Base-by-base conservation (phyloP, 1,140 invertebrate species). In the Portunus trituberculatus region DNA sequence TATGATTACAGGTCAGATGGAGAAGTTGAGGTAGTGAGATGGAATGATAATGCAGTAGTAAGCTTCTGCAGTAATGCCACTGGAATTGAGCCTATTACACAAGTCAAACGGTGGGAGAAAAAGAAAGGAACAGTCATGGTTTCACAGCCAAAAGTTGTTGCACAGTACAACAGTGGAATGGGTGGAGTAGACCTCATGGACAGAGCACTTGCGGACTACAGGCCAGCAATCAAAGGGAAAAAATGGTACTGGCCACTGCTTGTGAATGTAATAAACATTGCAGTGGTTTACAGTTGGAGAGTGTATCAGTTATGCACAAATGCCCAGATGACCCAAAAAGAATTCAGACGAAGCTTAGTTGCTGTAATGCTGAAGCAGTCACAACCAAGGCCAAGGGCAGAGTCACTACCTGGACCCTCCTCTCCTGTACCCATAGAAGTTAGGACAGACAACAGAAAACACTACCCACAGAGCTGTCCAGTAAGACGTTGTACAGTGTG, bases 171-270 rank as follows among this genome's bases (percentile, higher is more conserved):
- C 48, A 87, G 16, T n/a, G 76, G 76, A 0, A 94, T 94, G 93
- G 87, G 87, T 46, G 87, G 86, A 89, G 93, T 90, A 84, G 52
- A 87, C 76, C 4, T 93, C 48, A 82, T 95, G 91, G 94, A 95
- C 84, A 88, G 84, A 86, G 46, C 48, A 87, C 67, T 95, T 10
- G 39, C 91, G 20, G 39, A 88, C 67, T 95, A 93, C 45, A 90
- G 95, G 52, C 83, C 92, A 59, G 10, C 14, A 48, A 93, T 93
- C n/a, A 28, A n/a, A 89, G 92, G 59, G 20, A 93, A 95, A 59
- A 95, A 95, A 93, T 95, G 95, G 95, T 95, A 90, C 52, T 95
- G 91, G 86, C 25, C 86, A 46, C 48, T 95, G 25, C 46, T 95
- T 76, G 7, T 95, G 29, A 91, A 91, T 95, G 90, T 88, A 32